Evolutionary conservation across 2,888 invertebrate species (phyloP), one percentile per base, ranked within the genome.

Genomic region (Anaspis maculata): DNA sequence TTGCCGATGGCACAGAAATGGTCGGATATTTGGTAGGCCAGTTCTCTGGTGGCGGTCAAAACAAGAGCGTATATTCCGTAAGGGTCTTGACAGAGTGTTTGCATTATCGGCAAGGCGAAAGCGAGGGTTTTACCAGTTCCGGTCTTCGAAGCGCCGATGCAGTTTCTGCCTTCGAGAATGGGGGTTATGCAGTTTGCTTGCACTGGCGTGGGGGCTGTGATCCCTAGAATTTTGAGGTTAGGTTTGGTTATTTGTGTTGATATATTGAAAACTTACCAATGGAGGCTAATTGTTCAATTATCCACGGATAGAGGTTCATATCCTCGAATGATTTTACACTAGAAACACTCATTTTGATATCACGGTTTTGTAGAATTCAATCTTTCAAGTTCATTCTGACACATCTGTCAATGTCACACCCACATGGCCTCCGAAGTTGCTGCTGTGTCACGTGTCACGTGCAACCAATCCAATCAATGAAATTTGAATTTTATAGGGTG

Each of bases 71-170:
- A 98, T 59, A 97, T 91, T 33, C 95, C 95, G 62, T 86, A 92
- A 0, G 96, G 96, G 65, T 98, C 96, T 57, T 91, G 85, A 37
- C 87, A 86, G 15, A 97, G 69, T 57, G 82, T 79, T 61, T 96
- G 91, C 26, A 97, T 62, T 52, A 97, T 90, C 0, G 96, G 96
- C 32, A 97, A 63, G 0, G 92, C 95, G 73, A 98, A 98, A 0
- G 97, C 94, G 55, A 97, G 79, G 1, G 98, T 98, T 71, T 98
- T 98, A 2, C 97, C 97, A 34, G 94, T 95, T 9, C 97, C 97
- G 5, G 97, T 98, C 65, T 96, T 94, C 0, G 96, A 94, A 50
- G 92, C 92, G 5, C 94, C 97, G 42, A 98, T 85, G 50, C 92
- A 91, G 68, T 96, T 90, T 48, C 75, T 70, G 0, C 92, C 92